Conservation (phyloP, 2,888 invertebrate genomes). For the Petrolisthes cinctipes region DNA sequence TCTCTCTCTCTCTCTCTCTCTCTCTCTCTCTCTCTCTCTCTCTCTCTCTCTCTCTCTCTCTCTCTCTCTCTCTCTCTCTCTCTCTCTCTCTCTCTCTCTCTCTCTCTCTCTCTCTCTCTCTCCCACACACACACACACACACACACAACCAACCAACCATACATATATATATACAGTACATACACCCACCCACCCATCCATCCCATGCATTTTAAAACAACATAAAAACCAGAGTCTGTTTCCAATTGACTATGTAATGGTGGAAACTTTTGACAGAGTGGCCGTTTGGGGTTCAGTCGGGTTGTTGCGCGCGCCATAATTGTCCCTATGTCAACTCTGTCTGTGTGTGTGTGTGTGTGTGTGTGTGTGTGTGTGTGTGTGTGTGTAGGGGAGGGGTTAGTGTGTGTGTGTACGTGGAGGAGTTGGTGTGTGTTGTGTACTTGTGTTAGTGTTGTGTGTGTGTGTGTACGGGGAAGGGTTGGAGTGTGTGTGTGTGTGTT, state of each 20-base stretch:
- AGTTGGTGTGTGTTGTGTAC: not conserved
- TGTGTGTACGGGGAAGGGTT: not conserved
- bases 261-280: not conserved
- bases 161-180: not conserved
- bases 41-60: not conserved
- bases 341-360: too few relatives aligned
- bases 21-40: not conserved
- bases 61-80: not conserved
- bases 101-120: too few relatives aligned
- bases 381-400: not conserved
- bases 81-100: too few relatives aligned
- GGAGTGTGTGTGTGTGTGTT: constrained; percentile 22
- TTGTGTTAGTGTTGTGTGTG: constrained; percentile 5
- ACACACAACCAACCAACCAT: too few relatives aligned
- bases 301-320: not conserved
- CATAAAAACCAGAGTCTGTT: not conserved
- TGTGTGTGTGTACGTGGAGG: too few relatives aligned
- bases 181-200: not conserved
- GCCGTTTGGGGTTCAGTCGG: not conserved
- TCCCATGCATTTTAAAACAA: not conserved
- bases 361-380: not conserved
- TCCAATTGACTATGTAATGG: not conserved
- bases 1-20: not conserved
- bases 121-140: too few relatives aligned
- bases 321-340: not conserved